phyloP scores from a whole-genome alignment of 2,797 vertebrate genomes.

The Sebastes vulpes region DNA sequence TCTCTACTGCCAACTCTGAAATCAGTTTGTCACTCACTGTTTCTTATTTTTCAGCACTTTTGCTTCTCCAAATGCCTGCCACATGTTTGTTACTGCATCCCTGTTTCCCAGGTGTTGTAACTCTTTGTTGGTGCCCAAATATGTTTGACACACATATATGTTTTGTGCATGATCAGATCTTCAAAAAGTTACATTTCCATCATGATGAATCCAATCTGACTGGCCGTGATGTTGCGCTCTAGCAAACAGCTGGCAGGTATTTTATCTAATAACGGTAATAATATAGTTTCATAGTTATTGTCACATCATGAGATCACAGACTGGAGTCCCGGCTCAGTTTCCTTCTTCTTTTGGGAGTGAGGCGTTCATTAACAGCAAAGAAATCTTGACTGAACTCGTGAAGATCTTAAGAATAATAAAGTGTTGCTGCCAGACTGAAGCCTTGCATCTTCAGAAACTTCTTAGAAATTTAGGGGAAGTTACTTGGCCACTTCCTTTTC shows the following conservation, averaged over 20 bases:
- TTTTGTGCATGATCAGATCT: background rate
- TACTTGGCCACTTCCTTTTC: background rate
- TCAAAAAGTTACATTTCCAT: background rate
- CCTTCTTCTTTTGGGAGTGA: background rate
- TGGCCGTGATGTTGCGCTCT: background rate
- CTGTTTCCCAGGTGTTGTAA: background rate
- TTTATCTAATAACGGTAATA: background rate
- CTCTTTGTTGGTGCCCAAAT: background rate
- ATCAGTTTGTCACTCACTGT: background rate
- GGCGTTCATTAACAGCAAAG: background rate
- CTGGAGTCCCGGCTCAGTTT: background rate
- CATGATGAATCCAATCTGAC: background rate
- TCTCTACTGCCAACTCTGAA: background rate
- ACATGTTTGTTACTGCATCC: constrained; percentile 1
- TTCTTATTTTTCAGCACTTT: background rate
- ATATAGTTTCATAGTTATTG: background rate
- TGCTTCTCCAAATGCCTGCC: background rate
- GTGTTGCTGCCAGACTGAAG: constrained; percentile 15
- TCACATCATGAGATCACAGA: background rate
- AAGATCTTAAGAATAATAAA: constrained; percentile 37
- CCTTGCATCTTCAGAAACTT: constrained; percentile 18
- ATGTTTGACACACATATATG: background rate
- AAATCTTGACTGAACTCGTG: background rate
- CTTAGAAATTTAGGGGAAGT: background rate
- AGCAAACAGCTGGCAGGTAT: constrained; percentile 1